Evolutionary conservation across 2,797 vertebrate species (phyloP).

Genomic region (Epinephelus awoara): DNA sequence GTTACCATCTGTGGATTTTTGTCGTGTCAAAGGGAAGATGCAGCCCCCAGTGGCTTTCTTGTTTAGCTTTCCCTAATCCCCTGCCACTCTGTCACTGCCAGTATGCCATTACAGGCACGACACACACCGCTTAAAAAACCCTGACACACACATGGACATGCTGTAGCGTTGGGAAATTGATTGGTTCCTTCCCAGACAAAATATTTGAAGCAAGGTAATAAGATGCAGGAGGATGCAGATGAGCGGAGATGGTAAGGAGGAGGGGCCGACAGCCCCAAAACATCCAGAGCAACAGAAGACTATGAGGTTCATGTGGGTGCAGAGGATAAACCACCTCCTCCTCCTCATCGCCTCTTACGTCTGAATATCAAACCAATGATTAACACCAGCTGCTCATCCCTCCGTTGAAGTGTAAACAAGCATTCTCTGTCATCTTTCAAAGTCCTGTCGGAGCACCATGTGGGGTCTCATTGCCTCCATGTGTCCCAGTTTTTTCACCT

Average conservation of each 20-base stretch:
- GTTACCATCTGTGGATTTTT: slow-evolving; percentile 71
- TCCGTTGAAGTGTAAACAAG: slow-evolving; percentile 72
- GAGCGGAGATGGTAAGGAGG: slow-evolving; percentile 21
- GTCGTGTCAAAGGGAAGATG: slow-evolving; percentile 60
- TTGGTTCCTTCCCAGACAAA: slow-evolving; percentile 85
- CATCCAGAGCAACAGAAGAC: slow-evolving; percentile 42
- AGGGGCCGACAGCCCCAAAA: slow-evolving; percentile 17
- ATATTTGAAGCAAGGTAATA: slow-evolving; percentile 82
- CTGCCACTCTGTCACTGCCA: slow-evolving; percentile 56
- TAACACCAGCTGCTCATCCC: slow-evolving; percentile 75
- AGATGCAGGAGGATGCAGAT: slow-evolving; percentile 69
- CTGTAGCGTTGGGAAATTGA: slow-evolving; percentile 75
- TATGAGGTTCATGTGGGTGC: slow-evolving; percentile 65
- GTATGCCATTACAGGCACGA: slow-evolving; percentile 45
- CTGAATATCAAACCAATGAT: slow-evolving; percentile 77
- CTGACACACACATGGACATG: slow-evolving; percentile 60
- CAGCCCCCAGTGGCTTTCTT: slow-evolving; percentile 65
- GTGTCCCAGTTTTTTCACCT: slow-evolving; percentile 19
- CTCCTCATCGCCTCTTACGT: slow-evolving; percentile 69
- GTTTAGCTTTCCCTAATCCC: slow-evolving; percentile 59
- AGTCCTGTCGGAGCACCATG: slow-evolving; percentile 56
- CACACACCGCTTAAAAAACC: slow-evolving; percentile 33
- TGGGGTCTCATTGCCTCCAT: slow-evolving; percentile 64
- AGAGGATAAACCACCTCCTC: slow-evolving; percentile 51
- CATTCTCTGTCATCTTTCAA: slow-evolving; percentile 56